phyloP scores from a whole-genome alignment of 2,888 invertebrate species.

The Pammene fasciana region DNA sequence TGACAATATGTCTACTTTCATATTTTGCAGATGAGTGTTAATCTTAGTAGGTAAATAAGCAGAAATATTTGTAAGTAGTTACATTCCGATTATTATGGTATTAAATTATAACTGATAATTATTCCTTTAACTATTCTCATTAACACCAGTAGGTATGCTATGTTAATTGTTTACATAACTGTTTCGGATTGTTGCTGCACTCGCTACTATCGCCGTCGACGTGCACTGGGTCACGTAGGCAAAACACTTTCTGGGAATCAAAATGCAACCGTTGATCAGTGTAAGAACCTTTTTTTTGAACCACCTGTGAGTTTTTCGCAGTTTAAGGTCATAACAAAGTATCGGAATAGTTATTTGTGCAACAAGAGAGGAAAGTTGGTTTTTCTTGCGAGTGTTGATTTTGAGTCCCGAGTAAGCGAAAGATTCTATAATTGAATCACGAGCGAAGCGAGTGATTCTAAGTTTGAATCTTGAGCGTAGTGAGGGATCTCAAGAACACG shows the following conservation, averaged over 20 bases:
- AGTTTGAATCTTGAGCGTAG: too few relatives aligned
- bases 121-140: neutral
- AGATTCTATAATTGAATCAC: too few relatives aligned
- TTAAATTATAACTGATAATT: neutral
- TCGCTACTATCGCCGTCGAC: conserved; percentile 50
- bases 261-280: neutral
- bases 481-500: too few relatives aligned
- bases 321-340: neutral
- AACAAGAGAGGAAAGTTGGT: too few relatives aligned
- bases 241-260: conserved; percentile 23
- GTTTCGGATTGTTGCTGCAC: conserved; percentile 44
- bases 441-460: too few relatives aligned
- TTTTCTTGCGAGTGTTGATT: too few relatives aligned
- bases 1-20: too few relatives aligned
- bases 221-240: conserved; percentile 62
- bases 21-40: too few relatives aligned
- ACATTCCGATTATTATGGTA: neutral
- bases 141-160: neutral
- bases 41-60: too few relatives aligned
- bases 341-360: too few relatives aligned
- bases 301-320: neutral
- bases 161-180: neutral
- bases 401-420: too few relatives aligned
- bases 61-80: neutral
- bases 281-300: neutral